These are phyloP conservation scores for Danaus plexippus DNA, from an alignment of 1,140 invertebrate genomes.

Conservation along the genomic window DNA sequence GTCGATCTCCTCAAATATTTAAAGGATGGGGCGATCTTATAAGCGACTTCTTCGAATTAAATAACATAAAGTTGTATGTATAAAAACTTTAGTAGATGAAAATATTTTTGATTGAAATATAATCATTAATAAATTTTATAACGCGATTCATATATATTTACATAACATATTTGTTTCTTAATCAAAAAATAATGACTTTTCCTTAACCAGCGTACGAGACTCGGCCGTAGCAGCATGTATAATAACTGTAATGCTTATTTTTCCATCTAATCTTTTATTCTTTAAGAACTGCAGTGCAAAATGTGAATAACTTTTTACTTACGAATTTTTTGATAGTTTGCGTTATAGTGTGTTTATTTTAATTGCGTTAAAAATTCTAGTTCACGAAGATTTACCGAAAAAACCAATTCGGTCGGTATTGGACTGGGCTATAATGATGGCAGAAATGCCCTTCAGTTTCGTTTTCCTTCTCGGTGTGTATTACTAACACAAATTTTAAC, in stretches of 20 bases:
- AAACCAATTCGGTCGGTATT: conserved; percentile 68
- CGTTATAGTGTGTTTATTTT: neutral
- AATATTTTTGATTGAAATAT: too few relatives aligned
- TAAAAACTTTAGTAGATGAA: neutral
- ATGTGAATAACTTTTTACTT: conserved; percentile 23
- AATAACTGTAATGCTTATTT: conserved; percentile 81
- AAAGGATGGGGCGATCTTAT: conserved; percentile 48
- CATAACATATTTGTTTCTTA: too few relatives aligned
- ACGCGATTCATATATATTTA: too few relatives aligned
- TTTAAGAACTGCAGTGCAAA: conserved; percentile 73
- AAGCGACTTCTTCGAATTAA: conserved; percentile 21
- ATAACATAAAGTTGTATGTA: conserved; percentile 35
- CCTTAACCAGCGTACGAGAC: conserved; percentile 78
- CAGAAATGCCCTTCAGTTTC: conserved; percentile 81
- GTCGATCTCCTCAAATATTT: conserved; percentile 52
- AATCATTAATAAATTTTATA: too few relatives aligned
- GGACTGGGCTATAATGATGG: conserved; percentile 80
- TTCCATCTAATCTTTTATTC: conserved; percentile 82
- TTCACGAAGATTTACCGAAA: conserved; percentile 27
- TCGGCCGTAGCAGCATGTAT: conserved; percentile 84
- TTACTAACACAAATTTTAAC: neutral
- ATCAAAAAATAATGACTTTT: conserved; percentile 3
- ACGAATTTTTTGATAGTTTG: neutral
- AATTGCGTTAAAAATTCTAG: conserved; percentile 22
- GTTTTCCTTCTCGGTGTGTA: conserved; percentile 77